Evolutionary conservation across 2,113 vertebrate genomes (phyloP).

Genomic region (Ploceus nigricollis): DNA sequence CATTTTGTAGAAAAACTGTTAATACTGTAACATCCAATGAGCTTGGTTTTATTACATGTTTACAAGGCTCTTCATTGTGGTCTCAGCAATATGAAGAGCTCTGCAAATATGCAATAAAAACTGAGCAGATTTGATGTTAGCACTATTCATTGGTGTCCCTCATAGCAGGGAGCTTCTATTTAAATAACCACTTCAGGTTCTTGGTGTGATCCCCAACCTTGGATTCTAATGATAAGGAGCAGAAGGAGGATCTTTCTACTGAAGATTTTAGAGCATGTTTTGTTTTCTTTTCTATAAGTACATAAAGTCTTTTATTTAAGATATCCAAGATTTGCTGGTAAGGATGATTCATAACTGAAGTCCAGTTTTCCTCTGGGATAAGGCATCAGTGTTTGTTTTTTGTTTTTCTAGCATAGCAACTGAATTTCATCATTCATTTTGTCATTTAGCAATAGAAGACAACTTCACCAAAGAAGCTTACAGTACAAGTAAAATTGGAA

Average conservation of each 20-base stretch:
- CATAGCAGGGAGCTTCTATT: slow-evolving; percentile 59
- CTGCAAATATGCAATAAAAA: slow-evolving; percentile 67
- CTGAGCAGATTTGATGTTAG: slow-evolving; percentile 38
- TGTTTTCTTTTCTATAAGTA: slow-evolving; percentile 71
- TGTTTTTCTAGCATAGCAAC: slow-evolving; percentile 85
- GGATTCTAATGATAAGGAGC: not conserved
- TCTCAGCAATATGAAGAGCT: slow-evolving; percentile 60
- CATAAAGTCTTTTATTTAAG: slow-evolving; percentile 74
- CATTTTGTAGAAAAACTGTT: slow-evolving; percentile 69
- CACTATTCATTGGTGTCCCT: slow-evolving; percentile 39
- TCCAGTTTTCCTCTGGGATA: slow-evolving; percentile 79
- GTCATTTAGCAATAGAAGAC: slow-evolving; percentile 82
- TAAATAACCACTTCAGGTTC: slow-evolving; percentile 35
- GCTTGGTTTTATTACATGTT: slow-evolving; percentile 66
- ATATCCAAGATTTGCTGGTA: slow-evolving; percentile 76
- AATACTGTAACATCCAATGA: slow-evolving; percentile 54
- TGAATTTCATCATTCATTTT: slow-evolving; percentile 84
- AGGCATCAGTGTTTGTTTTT: slow-evolving; percentile 78
- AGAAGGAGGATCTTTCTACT: slow-evolving; percentile 3
- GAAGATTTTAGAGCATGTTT: slow-evolving; percentile 29
- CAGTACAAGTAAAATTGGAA: slow-evolving; percentile 78
- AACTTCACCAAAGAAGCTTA: slow-evolving; percentile 80
- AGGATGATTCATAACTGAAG: slow-evolving; percentile 81
- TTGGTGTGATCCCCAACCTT: slow-evolving; percentile 33
- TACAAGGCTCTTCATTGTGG: slow-evolving; percentile 64